Base-by-base conservation (phyloP, 2,113 vertebrate genomes). In the Damaliscus lunatus region DNA sequence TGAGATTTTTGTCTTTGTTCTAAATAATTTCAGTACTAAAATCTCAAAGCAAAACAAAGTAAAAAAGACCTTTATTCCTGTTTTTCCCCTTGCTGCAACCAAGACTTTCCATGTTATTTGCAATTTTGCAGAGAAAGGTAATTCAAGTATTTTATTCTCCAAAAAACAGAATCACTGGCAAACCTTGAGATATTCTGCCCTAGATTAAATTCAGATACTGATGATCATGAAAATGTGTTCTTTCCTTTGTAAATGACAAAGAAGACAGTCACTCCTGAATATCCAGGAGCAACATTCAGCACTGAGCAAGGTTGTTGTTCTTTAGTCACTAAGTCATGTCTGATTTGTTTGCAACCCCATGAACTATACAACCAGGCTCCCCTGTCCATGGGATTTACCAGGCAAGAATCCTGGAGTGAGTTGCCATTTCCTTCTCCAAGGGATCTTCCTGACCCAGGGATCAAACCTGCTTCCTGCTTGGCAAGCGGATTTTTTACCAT, bases 81-180 rank as follows among this genome's bases (percentile, higher is more conserved):
- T 74, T 88, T 90, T 97, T 71, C 17, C 31, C 33, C 29, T 84
- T 85, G 81, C 27, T 97, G 9, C 52, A 86, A 89, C 8, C 29
- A 50, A 97, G 71, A 95, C 43, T 95, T 93, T 89, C 55, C 88
- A 95, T 1, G 0, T 52, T 85, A 95, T 96, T 94, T 96, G 88
- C 40, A 92, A 77, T 93, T 95, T 88, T 93, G 25, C 57, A 62
- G 29, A 92, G 13, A 59, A 91, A 97, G 13, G 80, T 60, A 87
- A 95, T 74, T 92, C 64, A 96, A 85, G 91, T 95, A 67, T 93
- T 85, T 94, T 97, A 88, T 92, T 95, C 46, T 81, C 57, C 57
- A 90, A 90, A 93, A 84, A 60, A 12, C 81, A 97, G 55, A 81
- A 92, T 89, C 15, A 78, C 77, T 77, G 71, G 89, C 84, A 93